Evolutionary conservation across 53 echinoderm and acorn worm species (phyloP), one percentile per base, ranked within the genome.

Genomic region (Arbacia lixula): DNA sequence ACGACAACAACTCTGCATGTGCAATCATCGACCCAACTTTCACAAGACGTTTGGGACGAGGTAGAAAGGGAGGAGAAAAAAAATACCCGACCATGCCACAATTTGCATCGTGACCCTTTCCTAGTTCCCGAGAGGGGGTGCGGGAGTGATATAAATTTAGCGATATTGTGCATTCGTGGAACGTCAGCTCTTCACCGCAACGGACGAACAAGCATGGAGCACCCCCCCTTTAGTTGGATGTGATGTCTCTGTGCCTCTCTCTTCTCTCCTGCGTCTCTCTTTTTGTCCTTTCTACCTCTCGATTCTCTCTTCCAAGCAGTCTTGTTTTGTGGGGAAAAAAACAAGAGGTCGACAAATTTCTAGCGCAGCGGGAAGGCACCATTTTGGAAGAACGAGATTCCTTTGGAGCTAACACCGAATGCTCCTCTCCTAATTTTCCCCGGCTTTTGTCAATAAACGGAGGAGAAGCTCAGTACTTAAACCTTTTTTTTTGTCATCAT

Each of bases 341-440:
- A 75, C 54, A 53, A 75, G 75, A 53, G 54, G 75, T 75, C 54
- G 30, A 16, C 33, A 17, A 35, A 1, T 75, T 52, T 52, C 53
- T 24, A 33, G 75, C 30, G 75, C 32, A 31, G 19, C 41, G 43
- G 26, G 25, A 28, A 71, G 46, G 16, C 75, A 31, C 75, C 75
- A 75, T 75, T 53, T 75, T 75, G 75, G 54, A 75, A 33, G 57
- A 25, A 9, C 26, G 29, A 41, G 71, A 46, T 71, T 71, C 41
- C 71, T 42, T 4, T 37, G 11, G 26, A 20, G 29, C 38, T 12
- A 26, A 2, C 5, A 12, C 12, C 41, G 29, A 43, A 43, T 40
- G 42, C 29, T 28, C 12, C 27, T 49, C 16, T 6, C 29, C n/a
- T 29, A 17, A 28, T 6, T 26, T 46, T 46, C 46, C 28, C 38